Percentiles rank a stretch among this genome's conserved stretches.
These are phyloP conservation scores for Lasioglossum vierecki DNA, from an alignment of 2,888 invertebrate genomes.

Conservation along the genomic window DNA sequence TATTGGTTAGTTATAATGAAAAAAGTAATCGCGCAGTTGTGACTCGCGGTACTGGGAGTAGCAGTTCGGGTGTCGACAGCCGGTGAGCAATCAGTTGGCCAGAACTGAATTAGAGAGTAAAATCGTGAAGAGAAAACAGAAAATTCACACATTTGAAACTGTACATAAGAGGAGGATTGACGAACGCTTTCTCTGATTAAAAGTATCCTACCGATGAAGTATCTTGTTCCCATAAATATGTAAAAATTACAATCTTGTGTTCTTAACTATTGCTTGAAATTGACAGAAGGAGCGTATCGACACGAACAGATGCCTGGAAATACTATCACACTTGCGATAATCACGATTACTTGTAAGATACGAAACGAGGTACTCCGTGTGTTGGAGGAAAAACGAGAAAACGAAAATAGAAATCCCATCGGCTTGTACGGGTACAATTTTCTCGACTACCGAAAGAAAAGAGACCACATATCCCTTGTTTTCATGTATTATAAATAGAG, in stretches of 20 bases:
- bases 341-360: conserved; percentile 66
- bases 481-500: conserved; percentile 70
- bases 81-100: neutral
- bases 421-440: conserved; percentile 63
- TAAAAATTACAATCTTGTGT: conserved; percentile 29
- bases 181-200: conserved; percentile 40
- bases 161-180: conserved; percentile 49
- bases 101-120: neutral
- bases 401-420: conserved; percentile 46
- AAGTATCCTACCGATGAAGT: conserved; percentile 27
- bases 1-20: no score
- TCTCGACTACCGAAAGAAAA: conserved; percentile 57
- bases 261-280: conserved; percentile 38
- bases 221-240: conserved; percentile 16
- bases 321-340: conserved; percentile 62
- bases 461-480: conserved; percentile 76
- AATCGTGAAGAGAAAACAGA: conserved; percentile 1
- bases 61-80: neutral
- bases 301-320: conserved; percentile 36
- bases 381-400: conserved; percentile 18
- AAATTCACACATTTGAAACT: neutral
- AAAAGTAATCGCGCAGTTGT: no score
- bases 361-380: conserved; percentile 51
- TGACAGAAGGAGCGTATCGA: conserved; percentile 11
- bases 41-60: neutral